A percentile compares a stretch with the other conserved stretches of the same genome.
These are phyloP conservation scores for Tachysurus fulvidraco DNA, from an alignment of 2,113 vertebrate species.

Conservation along the genomic window DNA sequence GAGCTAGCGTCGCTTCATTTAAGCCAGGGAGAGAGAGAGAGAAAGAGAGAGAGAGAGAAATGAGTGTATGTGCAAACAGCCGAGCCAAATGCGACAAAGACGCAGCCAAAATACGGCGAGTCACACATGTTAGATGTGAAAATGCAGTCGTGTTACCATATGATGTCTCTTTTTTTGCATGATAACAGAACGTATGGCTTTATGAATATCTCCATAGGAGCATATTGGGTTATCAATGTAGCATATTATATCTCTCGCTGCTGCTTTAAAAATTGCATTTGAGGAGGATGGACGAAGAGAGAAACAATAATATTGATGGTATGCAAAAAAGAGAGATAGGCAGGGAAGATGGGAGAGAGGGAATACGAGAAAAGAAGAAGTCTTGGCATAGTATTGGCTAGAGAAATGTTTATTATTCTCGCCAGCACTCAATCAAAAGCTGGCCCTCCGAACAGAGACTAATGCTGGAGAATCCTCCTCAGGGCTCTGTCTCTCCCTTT, in stretches of 20 bases:
- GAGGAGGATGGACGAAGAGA: slow-evolving; percentile 5
- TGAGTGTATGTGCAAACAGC: slow-evolving; percentile 43
- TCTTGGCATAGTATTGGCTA: slow-evolving; percentile 69
- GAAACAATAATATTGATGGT: slow-evolving; percentile 26
- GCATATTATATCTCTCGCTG: background rate
- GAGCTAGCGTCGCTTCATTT: slow-evolving; percentile 51
- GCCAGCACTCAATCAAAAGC: slow-evolving; percentile 83
- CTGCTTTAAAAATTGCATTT: background rate
- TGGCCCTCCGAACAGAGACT: slow-evolving; percentile 85
- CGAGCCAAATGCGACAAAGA: slow-evolving; percentile 53
- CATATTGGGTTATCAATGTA: background rate
- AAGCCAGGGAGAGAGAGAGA: slow-evolving; percentile 34
- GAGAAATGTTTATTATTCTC: slow-evolving; percentile 85
- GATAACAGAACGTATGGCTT: slow-evolving; percentile 39
- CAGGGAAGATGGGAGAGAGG: slow-evolving; percentile 27
- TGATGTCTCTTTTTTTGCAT: slow-evolving; percentile 47
- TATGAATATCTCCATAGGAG: slow-evolving; percentile 19
- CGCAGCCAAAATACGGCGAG: slow-evolving; percentile 48
- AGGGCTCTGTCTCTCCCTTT: slow-evolving; percentile 67
- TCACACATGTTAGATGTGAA: slow-evolving; percentile 56
- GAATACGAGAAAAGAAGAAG: slow-evolving; percentile 29
- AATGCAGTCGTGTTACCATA: slow-evolving; percentile 54
- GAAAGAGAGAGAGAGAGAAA: slow-evolving; percentile 35
- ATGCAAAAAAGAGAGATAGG: slow-evolving; percentile 27
- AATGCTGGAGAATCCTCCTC: slow-evolving; percentile 84